Percentiles rank a stretch among this genome's conserved stretches.
These are phyloP conservation scores for Mycalesis mineus DNA, from an alignment of 2,888 invertebrate genomes.

Conservation along the genomic window DNA sequence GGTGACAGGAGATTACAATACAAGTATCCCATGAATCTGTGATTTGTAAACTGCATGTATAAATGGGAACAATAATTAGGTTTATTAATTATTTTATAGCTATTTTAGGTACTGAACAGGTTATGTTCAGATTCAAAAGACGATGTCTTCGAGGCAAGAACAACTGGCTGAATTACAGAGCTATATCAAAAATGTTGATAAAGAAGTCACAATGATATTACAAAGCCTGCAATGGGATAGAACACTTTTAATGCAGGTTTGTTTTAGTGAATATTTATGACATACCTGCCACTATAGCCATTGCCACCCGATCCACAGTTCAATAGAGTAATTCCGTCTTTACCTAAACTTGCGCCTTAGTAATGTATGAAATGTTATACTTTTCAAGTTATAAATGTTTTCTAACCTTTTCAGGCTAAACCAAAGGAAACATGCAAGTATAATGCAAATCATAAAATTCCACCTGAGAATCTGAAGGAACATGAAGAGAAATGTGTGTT, in stretches of 20 bases:
- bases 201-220: conserved; percentile 56
- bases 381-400: not conserved
- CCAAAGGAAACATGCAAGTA: conserved; percentile 44
- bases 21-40: too few relatives aligned
- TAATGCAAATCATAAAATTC: conserved; percentile 48
- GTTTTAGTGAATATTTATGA: conserved; percentile 5
- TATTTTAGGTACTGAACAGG: not conserved
- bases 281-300: too few relatives aligned
- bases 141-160: conserved; percentile 45
- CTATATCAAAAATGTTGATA: conserved; percentile 48
- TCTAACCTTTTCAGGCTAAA: conserved; percentile 35
- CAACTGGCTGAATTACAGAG: conserved; percentile 45
- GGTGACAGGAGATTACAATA: too few relatives aligned
- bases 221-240: conserved; percentile 65
- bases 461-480: conserved; percentile 34
- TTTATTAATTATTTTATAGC: too few relatives aligned
- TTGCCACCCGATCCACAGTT: too few relatives aligned
- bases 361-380: too few relatives aligned
- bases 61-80: too few relatives aligned
- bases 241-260: conserved; percentile 51
- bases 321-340: too few relatives aligned
- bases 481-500: conserved; percentile 53
- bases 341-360: too few relatives aligned
- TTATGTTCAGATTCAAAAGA: not conserved
- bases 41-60: too few relatives aligned